phyloP scores from a whole-genome alignment of 2,888 invertebrate species.

The Girardia tigrina region DNA sequence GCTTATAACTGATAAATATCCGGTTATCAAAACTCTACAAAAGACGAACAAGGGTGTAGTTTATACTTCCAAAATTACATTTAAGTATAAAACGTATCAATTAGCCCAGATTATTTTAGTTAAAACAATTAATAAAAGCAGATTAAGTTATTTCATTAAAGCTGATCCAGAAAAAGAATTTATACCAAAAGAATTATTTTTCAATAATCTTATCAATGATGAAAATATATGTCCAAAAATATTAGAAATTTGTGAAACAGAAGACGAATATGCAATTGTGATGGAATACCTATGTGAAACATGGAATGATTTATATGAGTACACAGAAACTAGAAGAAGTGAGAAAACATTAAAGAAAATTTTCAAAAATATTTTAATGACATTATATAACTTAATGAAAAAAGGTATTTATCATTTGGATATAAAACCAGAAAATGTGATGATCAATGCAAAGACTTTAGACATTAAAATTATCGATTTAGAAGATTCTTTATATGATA shows the following conservation, averaged over 20 bases:
- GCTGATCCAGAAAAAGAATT: background rate
- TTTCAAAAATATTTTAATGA: background rate
- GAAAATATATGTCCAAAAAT: background rate
- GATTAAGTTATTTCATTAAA: background rate
- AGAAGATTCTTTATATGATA: slow-evolving; percentile 2
- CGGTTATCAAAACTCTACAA: background rate
- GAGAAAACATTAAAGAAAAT: background rate
- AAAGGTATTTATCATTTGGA: background rate
- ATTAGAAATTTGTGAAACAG: background rate
- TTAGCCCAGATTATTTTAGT: background rate
- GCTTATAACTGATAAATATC: background rate
- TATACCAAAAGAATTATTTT: background rate
- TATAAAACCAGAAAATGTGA: slow-evolving; percentile 12
- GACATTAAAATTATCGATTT: background rate
- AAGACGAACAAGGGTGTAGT: background rate
- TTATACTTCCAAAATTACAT: background rate
- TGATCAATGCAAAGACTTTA: background rate
- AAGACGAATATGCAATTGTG: background rate
- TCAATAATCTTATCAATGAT: background rate
- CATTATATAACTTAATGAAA: background rate
- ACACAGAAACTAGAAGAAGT: background rate
- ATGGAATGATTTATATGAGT: background rate
- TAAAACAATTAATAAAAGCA: background rate
- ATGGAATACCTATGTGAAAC: background rate
- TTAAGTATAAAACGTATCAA: background rate